Evolutionary conservation across 2,888 invertebrate genomes (phyloP).

Genomic region (Sclerodermus sp.): DNA sequence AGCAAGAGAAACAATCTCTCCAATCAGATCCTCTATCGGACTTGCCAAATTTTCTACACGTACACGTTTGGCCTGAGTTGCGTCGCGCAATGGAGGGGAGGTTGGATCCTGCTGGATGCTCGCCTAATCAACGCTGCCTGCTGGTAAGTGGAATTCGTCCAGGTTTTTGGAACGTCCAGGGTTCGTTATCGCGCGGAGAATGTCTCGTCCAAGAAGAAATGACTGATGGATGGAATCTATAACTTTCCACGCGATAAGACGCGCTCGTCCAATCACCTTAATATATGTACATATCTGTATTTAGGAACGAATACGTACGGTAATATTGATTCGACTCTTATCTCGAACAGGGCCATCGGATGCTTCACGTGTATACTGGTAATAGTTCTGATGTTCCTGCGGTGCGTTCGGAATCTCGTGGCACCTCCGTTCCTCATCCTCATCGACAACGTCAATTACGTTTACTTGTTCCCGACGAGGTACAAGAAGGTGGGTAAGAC

Average conservation of each 20-base stretch:
- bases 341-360: slow-evolving; percentile 24
- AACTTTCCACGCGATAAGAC: neutral
- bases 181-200: too few relatives aligned
- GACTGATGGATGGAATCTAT: neutral
- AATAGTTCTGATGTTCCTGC: slow-evolving; percentile 46
- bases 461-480: slow-evolving; percentile 66
- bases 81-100: slow-evolving; percentile 62
- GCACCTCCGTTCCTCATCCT: slow-evolving; percentile 64
- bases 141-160: neutral
- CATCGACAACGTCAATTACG: slow-evolving; percentile 63
- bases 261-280: too few relatives aligned
- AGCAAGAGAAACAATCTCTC: slow-evolving; percentile 13
- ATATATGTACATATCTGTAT: neutral
- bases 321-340: neutral
- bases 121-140: slow-evolving; percentile 20
- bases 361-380: slow-evolving; percentile 27
- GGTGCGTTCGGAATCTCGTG: slow-evolving; percentile 61
- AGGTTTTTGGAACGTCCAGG: neutral
- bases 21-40: slow-evolving; percentile 7
- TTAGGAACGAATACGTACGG: neutral
- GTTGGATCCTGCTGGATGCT: slow-evolving; percentile 58
- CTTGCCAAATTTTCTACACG: slow-evolving; percentile 52
- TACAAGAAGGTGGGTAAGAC: slow-evolving; percentile 49
- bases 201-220: neutral
- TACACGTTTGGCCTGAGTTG: slow-evolving; percentile 60